These are phyloP conservation scores for Salvator merianae DNA, from an alignment of 2,113 vertebrate genomes.

Conservation along the genomic window DNA sequence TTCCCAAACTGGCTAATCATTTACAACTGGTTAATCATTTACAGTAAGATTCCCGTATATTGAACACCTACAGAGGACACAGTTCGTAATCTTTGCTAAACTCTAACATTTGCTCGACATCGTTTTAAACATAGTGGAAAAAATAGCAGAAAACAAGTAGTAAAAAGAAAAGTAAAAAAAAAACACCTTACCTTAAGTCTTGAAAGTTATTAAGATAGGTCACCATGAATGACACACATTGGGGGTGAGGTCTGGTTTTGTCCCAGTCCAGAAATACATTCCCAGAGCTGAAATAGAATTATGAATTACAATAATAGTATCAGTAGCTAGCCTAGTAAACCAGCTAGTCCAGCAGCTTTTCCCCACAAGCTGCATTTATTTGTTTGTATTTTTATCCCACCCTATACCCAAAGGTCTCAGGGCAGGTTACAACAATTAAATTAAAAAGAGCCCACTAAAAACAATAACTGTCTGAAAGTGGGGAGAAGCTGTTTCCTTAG, in stretches of 20 bases:
- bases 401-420: too few species aligned
- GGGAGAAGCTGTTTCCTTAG: too few species aligned
- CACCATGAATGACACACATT: constrained; percentile 55
- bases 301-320: neutral
- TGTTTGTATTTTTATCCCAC: too few species aligned
- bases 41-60: neutral
- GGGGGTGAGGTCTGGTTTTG: constrained; percentile 36
- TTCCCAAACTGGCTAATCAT: neutral
- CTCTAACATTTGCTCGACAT: neutral
- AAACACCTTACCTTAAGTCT: constrained; percentile 65
- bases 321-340: neutral
- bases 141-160: too few species aligned
- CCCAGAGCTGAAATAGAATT: constrained; percentile 62
- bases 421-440: too few species aligned
- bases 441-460: too few species aligned
- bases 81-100: neutral
- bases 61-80: neutral
- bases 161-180: too few species aligned
- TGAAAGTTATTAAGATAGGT: constrained; percentile 71
- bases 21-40: too few species aligned
- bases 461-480: too few species aligned
- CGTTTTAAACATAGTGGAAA: neutral
- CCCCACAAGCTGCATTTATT: too few species aligned
- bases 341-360: neutral
- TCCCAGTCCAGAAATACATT: constrained; percentile 53